These are phyloP conservation scores for Apodemus speciosus DNA, from an alignment of 2,113 vertebrate species.

Conservation along the genomic window DNA sequence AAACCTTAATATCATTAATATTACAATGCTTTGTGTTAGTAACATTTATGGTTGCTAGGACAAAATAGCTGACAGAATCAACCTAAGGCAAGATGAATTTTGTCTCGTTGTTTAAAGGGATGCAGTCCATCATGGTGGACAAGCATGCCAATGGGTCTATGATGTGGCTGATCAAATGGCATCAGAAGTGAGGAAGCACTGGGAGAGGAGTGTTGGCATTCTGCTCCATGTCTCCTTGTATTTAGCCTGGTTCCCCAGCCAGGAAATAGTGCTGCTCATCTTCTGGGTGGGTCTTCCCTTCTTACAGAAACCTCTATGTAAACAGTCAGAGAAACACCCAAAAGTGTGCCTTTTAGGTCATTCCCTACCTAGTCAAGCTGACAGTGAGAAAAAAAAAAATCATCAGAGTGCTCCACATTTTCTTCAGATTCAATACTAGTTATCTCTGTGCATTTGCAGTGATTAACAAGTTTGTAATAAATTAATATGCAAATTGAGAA, in stretches of 20 bases:
- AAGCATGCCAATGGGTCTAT: background rate
- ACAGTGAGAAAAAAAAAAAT: background rate
- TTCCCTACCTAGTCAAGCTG: background rate
- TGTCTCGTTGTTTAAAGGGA: background rate
- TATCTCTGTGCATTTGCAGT: background rate
- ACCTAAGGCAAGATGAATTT: background rate
- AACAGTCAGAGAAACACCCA: background rate
- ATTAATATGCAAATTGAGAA: slow-evolving; percentile 3
- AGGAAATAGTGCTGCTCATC: background rate
- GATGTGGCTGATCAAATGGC: background rate
- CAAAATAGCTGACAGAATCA: background rate
- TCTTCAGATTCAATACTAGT: background rate
- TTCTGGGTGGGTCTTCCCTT: too few relatives aligned
- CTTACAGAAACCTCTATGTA: background rate
- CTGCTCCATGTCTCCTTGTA: background rate
- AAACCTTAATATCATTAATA: slow-evolving; percentile 16
- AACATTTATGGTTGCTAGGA: background rate
- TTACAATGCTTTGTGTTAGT: background rate
- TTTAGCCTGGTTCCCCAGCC: background rate
- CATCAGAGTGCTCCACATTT: background rate
- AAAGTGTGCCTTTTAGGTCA: background rate
- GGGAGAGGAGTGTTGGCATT: background rate
- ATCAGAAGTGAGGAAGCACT: background rate
- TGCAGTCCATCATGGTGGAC: background rate
- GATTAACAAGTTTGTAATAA: slow-evolving; percentile 1